Evolutionary conservation across 2,888 invertebrate species (phyloP).

Genomic region (Cheilosia scutellata): DNA sequence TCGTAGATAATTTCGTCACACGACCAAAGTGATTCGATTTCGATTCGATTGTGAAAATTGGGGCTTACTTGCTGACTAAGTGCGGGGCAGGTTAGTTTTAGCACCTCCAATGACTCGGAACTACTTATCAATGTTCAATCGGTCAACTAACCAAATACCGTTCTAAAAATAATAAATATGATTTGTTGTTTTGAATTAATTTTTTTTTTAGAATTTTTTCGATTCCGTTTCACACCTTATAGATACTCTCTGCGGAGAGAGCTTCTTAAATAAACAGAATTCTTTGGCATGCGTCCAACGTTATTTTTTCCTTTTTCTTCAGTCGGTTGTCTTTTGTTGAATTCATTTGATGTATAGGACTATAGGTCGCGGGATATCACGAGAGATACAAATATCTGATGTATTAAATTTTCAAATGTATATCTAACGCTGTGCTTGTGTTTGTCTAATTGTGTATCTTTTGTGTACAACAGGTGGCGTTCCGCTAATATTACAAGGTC

Average conservation of each 20-base stretch:
- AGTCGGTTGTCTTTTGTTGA: constrained; percentile 31
- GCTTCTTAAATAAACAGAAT: constrained; percentile 67
- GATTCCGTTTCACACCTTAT: constrained; percentile 53
- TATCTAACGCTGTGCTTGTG: constrained; percentile 16
- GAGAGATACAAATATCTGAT: constrained; percentile 21
- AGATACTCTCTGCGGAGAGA: constrained; percentile 27
- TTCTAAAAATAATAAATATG: constrained; percentile 64
- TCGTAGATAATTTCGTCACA: constrained; percentile 51
- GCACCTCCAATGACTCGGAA: constrained; percentile 37
- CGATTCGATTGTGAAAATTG: constrained; percentile 15
- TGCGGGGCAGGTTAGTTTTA: constrained; percentile 49
- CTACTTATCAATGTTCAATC: constrained; percentile 42
- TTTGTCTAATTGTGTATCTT: constrained; percentile 45
- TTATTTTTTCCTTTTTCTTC: constrained; percentile 1
- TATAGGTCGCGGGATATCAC: constrained; percentile 40
- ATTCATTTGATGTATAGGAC: constrained; percentile 43
- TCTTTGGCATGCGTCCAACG: constrained; percentile 67
- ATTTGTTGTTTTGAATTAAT: constrained; percentile 40
- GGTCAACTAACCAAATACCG: constrained; percentile 49
- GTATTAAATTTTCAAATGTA: constrained; percentile 10
- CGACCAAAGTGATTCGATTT: constrained; percentile 8
- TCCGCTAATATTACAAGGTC: constrained; percentile 68
- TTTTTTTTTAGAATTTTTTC: constrained; percentile 34
- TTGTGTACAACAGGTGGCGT: constrained; percentile 72
- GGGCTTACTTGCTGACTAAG: constrained; percentile 48